Evolutionary conservation across 2,113 vertebrate genomes (phyloP).

Genomic region (Trogon melanurus): DNA sequence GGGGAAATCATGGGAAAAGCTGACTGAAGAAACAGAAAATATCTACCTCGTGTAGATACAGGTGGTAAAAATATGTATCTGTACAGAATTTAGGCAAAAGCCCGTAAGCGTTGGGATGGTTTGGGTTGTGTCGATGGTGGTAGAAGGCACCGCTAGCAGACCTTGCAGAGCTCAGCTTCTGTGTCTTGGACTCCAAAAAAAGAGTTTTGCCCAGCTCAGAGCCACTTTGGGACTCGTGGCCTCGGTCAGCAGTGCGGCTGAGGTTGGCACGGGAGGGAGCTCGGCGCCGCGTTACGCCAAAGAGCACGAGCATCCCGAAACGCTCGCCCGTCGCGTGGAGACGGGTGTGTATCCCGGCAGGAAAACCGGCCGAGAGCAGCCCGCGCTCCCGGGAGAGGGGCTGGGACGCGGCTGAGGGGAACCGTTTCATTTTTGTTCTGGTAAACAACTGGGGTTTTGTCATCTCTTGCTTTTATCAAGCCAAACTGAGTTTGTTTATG

Average conservation of each 20-base stretch:
- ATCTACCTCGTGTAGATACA: background rate
- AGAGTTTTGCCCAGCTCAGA: fast-evolving
- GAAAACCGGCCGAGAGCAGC: background rate
- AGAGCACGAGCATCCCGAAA: background rate
- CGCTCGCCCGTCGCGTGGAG: background rate
- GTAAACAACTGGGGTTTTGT: background rate
- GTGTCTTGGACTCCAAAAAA: fast-evolving
- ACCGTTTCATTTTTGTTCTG: background rate
- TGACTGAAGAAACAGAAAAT: background rate
- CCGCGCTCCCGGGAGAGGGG: background rate
- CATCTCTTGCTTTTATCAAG: background rate
- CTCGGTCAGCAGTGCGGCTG: fast-evolving
- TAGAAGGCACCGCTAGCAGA: background rate
- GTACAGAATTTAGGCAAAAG: background rate
- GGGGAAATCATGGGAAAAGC: background rate
- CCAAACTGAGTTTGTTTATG: background rate
- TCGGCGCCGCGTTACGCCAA: fast-evolving
- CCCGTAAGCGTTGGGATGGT: background rate
- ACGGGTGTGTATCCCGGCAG: background rate
- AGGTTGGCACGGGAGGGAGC: background rate
- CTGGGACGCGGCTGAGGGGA: background rate
- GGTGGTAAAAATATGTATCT: fast-evolving
- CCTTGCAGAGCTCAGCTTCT: background rate
- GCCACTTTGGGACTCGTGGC: background rate
- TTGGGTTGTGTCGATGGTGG: background rate